Base-by-base conservation (phyloP, 2,888 invertebrate species). In the Eristalis tenax region DNA sequence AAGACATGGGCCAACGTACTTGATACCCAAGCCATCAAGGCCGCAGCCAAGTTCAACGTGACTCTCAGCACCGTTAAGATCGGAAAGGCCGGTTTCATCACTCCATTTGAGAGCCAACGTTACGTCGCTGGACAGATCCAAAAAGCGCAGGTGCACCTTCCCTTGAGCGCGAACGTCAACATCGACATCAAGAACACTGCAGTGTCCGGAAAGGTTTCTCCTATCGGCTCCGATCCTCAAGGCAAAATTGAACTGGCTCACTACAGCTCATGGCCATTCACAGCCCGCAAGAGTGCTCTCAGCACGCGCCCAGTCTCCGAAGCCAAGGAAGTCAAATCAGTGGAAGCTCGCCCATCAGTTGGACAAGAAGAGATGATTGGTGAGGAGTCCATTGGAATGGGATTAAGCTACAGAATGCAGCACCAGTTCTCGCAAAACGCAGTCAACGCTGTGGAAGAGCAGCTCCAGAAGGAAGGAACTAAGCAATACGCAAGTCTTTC, bases 231-330 rank as follows among this genome's bases (percentile, higher is more conserved):
- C 32, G 32, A 32, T 8, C 8, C 32, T 11, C 93, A 94, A 32
- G 93, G 94, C 86, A 93, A 94, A 50, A 92, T 93, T 22, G 94
- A 93, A 32, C 89, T 95, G 13, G 91, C 94, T 65, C 95, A 96
- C 90, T 94, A 93, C 92, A 95, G 95, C 90, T 94, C 94, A 1
- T 94, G 94, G 93, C 96, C 96, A 6, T 96, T 95, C 92, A 95
- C 95, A 15, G 92, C 95, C 1, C 93, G 92, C 88, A 94, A 94
- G 89, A 94, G 95, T 89, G 94, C 95, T 89, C 93, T 95, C 65
- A 92, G 93, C 18, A 91, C 95, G 63, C 92, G 94, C 65, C 94
- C 96, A 4, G 91, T 94, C 28, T 92, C 94, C 28, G 93, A 93
- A 75, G 65, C 83, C 11, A 79, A 93, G 15, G 91, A 93, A 63